Evolutionary conservation across 2,113 vertebrate genomes (phyloP).

Genomic region (Sapajus apella): DNA sequence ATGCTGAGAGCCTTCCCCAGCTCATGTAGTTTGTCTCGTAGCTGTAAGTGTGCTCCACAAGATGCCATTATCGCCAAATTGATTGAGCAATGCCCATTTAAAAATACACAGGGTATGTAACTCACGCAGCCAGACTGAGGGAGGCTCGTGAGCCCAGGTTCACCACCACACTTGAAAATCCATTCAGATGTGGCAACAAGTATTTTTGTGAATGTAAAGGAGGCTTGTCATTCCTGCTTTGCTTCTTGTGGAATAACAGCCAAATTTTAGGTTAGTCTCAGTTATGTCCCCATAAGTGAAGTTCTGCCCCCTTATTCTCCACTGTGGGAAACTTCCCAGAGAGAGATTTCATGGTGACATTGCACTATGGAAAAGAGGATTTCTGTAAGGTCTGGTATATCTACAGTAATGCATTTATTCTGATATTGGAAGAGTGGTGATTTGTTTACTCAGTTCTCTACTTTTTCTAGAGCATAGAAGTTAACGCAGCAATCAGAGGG

Average conservation of each 20-base stretch:
- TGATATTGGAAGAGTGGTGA: not conserved
- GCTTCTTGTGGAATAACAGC: constrained; percentile 55
- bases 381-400: not conserved
- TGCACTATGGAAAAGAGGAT: not conserved
- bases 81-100: not conserved
- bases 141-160: not conserved
- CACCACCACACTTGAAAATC: constrained; percentile 33
- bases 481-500: constrained; percentile 35
- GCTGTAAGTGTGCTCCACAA: not conserved
- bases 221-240: constrained; percentile 37
- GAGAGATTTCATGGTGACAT: not conserved
- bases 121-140: not conserved
- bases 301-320: not conserved
- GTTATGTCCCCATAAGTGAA: constrained; percentile 29
- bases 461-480: constrained; percentile 27
- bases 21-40: not conserved
- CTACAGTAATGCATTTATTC: not conserved
- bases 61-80: not conserved
- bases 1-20: not conserved
- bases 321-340: constrained; percentile 10
- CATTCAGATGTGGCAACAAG: not conserved
- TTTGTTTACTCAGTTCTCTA: constrained; percentile 52
- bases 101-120: not conserved
- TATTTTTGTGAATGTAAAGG: constrained; percentile 57
- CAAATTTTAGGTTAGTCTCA: constrained; percentile 33